phyloP scores from a whole-genome alignment of 2,888 invertebrate genomes.

The Capitulum mitella region DNA sequence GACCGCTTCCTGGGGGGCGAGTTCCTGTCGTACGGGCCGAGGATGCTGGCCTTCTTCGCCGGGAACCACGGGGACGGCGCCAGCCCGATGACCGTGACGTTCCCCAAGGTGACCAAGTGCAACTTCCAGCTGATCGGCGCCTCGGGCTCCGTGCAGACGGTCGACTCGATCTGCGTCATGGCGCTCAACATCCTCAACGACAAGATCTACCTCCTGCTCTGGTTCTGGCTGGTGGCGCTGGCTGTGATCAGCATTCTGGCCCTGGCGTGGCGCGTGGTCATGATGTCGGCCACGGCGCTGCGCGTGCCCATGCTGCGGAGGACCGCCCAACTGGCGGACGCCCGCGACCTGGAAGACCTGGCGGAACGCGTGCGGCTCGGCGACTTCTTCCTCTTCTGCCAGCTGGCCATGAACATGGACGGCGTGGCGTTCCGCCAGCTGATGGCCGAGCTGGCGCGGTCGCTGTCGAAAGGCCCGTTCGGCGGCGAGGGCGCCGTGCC shows the following conservation, averaged over 20 bases:
- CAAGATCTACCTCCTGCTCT: conserved; percentile 28
- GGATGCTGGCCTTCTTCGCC: conserved; percentile 60
- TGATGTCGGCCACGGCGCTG: conserved; percentile 24
- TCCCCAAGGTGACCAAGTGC: conserved; percentile 80
- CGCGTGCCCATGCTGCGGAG: conserved; percentile 15
- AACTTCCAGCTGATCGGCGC: conserved; percentile 53
- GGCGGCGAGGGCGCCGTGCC: too few relatives aligned
- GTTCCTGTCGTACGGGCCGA: conserved; percentile 52
- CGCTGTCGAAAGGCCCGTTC: too few relatives aligned
- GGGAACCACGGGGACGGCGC: conserved; percentile 75
- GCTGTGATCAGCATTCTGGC: neutral
- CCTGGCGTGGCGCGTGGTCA: conserved; percentile 19
- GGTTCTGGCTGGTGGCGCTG: conserved; percentile 28
- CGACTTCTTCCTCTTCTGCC: neutral
- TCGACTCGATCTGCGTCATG: conserved; percentile 26
- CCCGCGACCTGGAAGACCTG: conserved; percentile 2
- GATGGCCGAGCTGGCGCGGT: conserved; percentile 14
- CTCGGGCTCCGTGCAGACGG: conserved; percentile 17
- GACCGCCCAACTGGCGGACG: neutral
- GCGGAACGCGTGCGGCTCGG: neutral
- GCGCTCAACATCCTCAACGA: conserved; percentile 27
- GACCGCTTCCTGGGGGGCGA: conserved; percentile 82
- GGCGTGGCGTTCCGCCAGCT: neutral
- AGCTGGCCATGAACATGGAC: conserved; percentile 12
- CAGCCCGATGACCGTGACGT: conserved; percentile 79